Base-by-base conservation (phyloP, 2,113 vertebrate genomes). In the Oenanthe melanoleuca region DNA sequence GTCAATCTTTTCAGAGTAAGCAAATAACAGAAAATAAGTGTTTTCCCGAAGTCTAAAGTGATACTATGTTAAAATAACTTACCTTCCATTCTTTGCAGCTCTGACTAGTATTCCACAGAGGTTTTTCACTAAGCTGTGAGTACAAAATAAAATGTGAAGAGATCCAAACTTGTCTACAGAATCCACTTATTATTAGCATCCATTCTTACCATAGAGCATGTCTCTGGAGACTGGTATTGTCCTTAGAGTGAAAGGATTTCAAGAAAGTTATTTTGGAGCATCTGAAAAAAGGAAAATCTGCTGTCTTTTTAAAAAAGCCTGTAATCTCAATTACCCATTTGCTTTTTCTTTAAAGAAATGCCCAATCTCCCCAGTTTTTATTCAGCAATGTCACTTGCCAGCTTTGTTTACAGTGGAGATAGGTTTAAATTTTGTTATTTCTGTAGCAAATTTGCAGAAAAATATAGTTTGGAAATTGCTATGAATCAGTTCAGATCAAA, bases 41-140 rank as follows among this genome's bases (percentile, higher is more conserved):
- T 72, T 95, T 95, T 88, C 55, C 63, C 86, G 63, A 88, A 86
- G 50, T 91, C 94, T 88, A 50, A 91, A 89, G 80, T 73, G 55
- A 91, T 82, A 50, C 26, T 38, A 17, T 37, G 44, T 83, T 88
- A 95, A 73, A 94, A 88, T 42, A 80, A 80, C 19, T 2, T 88
- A 61, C 25, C 42, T 64, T 71, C 29, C 24, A 17, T 83, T 87
- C 50, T 55, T 92, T 88, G 33, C 47, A 61, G n/a, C 21, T 91
- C 74, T 73, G 26, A 52, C 73, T 85, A 77, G 34, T 55, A 83
- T 70, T 82, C 79, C 37, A 60, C 13, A 29, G 88, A 88, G 85
- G 56, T 55, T 71, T 57, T 86, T 89, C 25, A 2, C 20, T 86
- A 52, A 44, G 9, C 31, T 5, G 8, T 60, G 34, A 82, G 60